Evolutionary conservation across 2,797 vertebrate species (phyloP), one percentile per base, ranked within the genome.

Genomic region (Esox masquinongy): DNA sequence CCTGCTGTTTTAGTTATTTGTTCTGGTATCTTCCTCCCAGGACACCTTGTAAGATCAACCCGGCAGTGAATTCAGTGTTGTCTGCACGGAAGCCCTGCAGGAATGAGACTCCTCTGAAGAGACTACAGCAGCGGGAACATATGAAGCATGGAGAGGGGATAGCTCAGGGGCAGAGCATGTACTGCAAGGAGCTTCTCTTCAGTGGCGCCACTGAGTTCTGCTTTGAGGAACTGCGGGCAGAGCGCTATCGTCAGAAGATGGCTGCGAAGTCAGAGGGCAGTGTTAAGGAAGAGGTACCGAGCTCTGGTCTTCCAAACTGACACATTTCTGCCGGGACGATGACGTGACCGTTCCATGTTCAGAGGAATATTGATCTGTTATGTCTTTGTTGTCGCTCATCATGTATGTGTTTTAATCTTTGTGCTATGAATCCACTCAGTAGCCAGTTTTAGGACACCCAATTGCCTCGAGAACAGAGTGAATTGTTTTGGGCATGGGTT

Each of bases 1-100:
- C 14, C 0, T 22, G 8, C 56, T 49, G 17, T 19, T 49, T 34
- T 67, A 31, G 4, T 34, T 67, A 67, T 67, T 17, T 34, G 5
- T 31, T 17, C 64, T 67, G 70, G 19, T 47, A 17, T 31, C 68
- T 4, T 34, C 15, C 29, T 74, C 43, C 83, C 86, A 99, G 97
- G 92, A 99, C 96, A 26, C 97, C 98, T 0, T 97, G 95, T 91
- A 99, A 98, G 88, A 97, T 99, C 82, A 96, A 98, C 78, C 94
- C 97, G 1, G 90, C 93, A 24, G 94, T 99, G 88, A 99, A 95
- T 89, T 83, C 81, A 0, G 89, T 99, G 81, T 85, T 99, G 79
- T 97, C 96, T 1, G 88, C 92, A 6, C 95, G 96, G 68, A 99
- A 97, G 80, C 96, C 94, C 11, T 83, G 89, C 77, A 93, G 83